A percentile compares a stretch with the other conserved stretches of the same genome.
These are phyloP conservation scores for Saguinus midas DNA, from an alignment of 2,113 vertebrate species.

Conservation along the genomic window DNA sequence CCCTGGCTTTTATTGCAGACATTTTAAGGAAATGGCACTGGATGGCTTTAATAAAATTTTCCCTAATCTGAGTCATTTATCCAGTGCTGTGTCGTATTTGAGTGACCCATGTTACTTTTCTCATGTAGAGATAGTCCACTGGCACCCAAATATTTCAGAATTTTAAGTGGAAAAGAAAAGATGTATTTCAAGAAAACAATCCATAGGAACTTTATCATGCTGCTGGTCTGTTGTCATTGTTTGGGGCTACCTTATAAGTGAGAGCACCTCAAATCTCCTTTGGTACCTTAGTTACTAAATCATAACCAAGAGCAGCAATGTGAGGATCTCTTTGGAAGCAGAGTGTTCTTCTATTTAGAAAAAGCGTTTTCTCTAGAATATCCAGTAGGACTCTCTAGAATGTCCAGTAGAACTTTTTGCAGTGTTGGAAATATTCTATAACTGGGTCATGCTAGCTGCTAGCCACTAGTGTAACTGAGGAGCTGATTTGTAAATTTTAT, in stretches of 20 bases:
- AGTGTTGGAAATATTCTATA: not conserved
- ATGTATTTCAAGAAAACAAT: not conserved
- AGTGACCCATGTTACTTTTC: not conserved
- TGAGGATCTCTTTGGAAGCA: not conserved
- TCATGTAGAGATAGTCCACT: not conserved
- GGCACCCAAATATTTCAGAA: not conserved
- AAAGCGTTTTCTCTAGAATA: not conserved
- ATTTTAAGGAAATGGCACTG: not conserved
- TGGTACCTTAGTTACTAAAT: not conserved
- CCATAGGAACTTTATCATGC: not conserved
- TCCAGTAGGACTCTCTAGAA: not conserved
- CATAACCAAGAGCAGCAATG: not conserved
- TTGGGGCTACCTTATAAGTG: not conserved
- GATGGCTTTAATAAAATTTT: not conserved
- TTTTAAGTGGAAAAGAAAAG: not conserved
- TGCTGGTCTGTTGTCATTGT: not conserved
- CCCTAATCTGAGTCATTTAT: not conserved
- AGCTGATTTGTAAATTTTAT: not conserved
- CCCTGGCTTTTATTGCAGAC: not conserved
- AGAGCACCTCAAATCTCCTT: not conserved
- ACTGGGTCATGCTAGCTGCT: not conserved
- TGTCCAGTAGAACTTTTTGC: not conserved
- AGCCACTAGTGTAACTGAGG: not conserved
- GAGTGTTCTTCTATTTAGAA: not conserved
- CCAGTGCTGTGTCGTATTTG: not conserved